These are phyloP conservation scores for Equus przewalskii DNA, from an alignment of 2,113 vertebrate species.

Conservation along the genomic window DNA sequence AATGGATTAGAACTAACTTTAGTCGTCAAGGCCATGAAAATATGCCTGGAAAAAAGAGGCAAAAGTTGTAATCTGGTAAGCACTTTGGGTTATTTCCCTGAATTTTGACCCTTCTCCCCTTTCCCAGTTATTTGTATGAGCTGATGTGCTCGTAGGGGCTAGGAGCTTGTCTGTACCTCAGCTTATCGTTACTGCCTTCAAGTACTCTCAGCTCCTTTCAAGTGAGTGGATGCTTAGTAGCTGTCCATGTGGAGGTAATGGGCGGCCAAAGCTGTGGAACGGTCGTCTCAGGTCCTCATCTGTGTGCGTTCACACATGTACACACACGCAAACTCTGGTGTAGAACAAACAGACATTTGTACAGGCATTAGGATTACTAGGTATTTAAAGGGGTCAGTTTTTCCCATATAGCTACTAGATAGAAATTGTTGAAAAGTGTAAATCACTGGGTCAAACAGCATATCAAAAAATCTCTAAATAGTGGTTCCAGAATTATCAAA, in stretches of 20 bases:
- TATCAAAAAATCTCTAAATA: background rate
- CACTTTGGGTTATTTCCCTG: background rate
- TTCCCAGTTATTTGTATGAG: background rate
- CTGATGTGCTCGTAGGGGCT: background rate
- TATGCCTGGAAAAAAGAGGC: background rate
- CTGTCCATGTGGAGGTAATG: background rate
- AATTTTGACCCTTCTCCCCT: background rate
- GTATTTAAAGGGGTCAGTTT: background rate
- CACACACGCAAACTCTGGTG: background rate
- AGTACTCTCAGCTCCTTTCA: background rate
- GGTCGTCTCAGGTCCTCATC: background rate
- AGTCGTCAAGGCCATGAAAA: conserved; percentile 12
- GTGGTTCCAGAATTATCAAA: background rate
- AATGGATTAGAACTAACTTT: conserved; percentile 37
- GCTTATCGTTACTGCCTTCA: background rate
- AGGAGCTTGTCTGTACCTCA: background rate
- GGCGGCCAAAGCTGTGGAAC: background rate
- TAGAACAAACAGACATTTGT: background rate
- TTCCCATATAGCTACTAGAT: background rate
- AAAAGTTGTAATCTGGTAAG: conserved; percentile 10
- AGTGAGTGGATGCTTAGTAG: background rate
- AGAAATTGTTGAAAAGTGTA: conserved; percentile 17
- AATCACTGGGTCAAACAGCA: background rate
- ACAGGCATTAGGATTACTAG: background rate
- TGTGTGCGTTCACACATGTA: background rate